Base-by-base conservation (phyloP, 2,797 vertebrate genomes). In the Eptatretus atami region DNA sequence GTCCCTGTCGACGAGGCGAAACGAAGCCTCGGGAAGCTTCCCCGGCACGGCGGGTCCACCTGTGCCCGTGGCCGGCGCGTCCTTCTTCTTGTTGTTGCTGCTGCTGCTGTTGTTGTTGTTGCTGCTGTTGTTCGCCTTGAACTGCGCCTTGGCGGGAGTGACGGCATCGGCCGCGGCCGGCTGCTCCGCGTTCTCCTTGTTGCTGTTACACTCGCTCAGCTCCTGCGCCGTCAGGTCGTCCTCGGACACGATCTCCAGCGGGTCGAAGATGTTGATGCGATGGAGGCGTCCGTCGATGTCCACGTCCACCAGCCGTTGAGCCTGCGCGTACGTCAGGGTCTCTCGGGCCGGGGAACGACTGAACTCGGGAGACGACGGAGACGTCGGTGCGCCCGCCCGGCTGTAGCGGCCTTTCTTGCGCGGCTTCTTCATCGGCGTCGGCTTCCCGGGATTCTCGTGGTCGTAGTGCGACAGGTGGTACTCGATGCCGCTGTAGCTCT, bases 391-490 rank as follows among this genome's bases (percentile, higher is more conserved):
- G 76, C 66, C 77, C 15, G 55, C 74, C 15, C 90, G 74, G 3
- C 82, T 79, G 53, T 78, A 80, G 3, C 90, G 81, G 6, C 87
- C 84, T 53, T 94, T 86, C 63, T 92, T 93, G 70, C 92, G 94
- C 65, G 87, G 83, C 73, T 84, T 94, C 69, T 86, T 87, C 70
- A 87, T 78, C 1, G 85, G 86, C 8, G 82, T 74, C 67, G 78
- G 73, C 73, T 82, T 87, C 1, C 79, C 78, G 11, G 82, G 83
- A 75, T 87, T 94, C 71, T 93, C 92, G 63, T 95, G 92, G 74
- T 98, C 90, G 69, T 95, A 96, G 74, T 94, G 88, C 75, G 94
- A 94, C 5, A 98, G 80, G 69, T 96, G 92, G 71, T 96, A 96
- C 73, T 98, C 92, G 1, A 98, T 96, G 65, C 92, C 90, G 15